Conservation (phyloP, 2,888 invertebrate genomes). For the Polydrusus pterygomalis region DNA sequence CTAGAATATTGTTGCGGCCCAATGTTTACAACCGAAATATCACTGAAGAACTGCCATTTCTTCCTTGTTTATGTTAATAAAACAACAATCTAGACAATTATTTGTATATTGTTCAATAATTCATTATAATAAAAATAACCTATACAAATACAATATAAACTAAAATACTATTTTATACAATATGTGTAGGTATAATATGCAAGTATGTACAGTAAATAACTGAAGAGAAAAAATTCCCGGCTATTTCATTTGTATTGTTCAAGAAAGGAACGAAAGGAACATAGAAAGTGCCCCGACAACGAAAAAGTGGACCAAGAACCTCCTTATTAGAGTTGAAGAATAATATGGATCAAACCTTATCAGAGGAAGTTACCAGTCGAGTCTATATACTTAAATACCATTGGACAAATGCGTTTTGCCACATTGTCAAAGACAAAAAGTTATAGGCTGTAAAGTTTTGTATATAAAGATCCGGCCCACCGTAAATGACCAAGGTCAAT, state of each 20-base stretch:
- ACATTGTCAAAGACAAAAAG: not conserved
- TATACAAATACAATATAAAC: constrained; percentile 32
- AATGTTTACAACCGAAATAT: too few relatives aligned
- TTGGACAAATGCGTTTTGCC: not conserved
- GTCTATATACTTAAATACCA: not conserved
- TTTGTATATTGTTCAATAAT: constrained; percentile 22
- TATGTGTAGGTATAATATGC: too few relatives aligned
- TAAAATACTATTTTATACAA: constrained; percentile 35
- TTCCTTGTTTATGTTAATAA: not conserved
- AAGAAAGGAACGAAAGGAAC: constrained; percentile 14
- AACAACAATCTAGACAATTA: constrained; percentile 8
- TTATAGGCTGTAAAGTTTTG: not conserved
- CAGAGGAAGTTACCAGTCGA: too few relatives aligned
- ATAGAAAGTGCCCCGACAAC: not conserved
- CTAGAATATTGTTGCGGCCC: too few relatives aligned
- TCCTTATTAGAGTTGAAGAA: not conserved
- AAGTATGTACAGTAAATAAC: constrained; percentile 13
- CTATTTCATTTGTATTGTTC: constrained; percentile 12
- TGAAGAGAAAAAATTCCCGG: constrained; percentile 14
- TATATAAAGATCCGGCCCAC: too few relatives aligned
- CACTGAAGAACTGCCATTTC: too few relatives aligned
- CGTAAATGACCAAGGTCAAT: too few relatives aligned
- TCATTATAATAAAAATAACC: constrained; percentile 34
- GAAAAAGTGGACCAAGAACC: not conserved
- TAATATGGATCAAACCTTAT: too few relatives aligned